phyloP scores from a whole-genome alignment of 2,113 vertebrate species.

The Nothocercus nigrocapillus region DNA sequence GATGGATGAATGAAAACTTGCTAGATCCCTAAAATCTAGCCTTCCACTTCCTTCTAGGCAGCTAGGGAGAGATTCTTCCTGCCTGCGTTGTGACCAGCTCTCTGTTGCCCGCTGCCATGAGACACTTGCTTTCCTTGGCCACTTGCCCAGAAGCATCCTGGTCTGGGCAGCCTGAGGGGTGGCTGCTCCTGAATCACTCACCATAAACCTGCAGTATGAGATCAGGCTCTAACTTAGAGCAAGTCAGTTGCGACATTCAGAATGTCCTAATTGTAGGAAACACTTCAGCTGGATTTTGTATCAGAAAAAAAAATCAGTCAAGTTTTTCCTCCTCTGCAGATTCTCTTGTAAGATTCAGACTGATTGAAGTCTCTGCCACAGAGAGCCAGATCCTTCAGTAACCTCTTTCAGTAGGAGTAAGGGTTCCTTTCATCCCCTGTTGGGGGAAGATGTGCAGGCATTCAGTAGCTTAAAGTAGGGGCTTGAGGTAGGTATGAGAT shows the following conservation, averaged over 20 bases:
- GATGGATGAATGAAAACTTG: not conserved
- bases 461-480: not conserved
- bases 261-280: not conserved
- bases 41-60: not conserved
- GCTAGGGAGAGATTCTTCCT: not conserved
- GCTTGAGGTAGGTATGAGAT: not conserved
- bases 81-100: not conserved
- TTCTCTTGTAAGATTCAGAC: not conserved
- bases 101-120: not conserved
- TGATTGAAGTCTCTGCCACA: not conserved
- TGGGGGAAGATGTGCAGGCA: not conserved
- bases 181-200: not conserved
- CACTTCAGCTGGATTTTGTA: not conserved
- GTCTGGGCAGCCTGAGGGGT: not conserved
- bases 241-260: not conserved
- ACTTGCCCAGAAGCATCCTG: not conserved
- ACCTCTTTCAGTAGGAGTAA: not conserved
- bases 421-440: not conserved
- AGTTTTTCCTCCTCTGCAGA: not conserved
- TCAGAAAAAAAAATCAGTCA: not conserved
- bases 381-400: not conserved
- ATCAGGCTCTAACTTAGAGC: not conserved
- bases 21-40: not conserved
- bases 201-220: not conserved
- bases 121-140: not conserved